Percentiles rank a stretch among this genome's conserved stretches.
Conservation (phyloP, 1,140 invertebrate species). For the Drosophila pseudoananassae region DNA sequence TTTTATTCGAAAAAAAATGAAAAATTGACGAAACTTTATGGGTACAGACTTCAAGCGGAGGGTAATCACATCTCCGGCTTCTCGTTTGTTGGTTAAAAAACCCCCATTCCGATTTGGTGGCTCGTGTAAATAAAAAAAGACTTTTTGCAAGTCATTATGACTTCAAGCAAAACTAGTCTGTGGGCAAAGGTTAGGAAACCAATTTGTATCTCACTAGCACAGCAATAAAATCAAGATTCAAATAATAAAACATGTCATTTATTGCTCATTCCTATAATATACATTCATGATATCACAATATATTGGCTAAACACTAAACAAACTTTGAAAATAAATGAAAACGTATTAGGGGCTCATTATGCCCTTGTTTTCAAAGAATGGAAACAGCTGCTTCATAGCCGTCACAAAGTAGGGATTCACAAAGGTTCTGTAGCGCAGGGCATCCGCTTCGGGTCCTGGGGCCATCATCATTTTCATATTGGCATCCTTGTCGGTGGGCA, state of each 20-base stretch:
- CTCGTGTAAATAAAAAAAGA: background rate
- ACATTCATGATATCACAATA: constrained; percentile 48
- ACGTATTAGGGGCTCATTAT: background rate
- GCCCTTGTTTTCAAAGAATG: constrained; percentile 62
- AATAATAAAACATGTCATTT: constrained; percentile 21
- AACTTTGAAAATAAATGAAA: background rate
- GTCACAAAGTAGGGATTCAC: constrained; percentile 49
- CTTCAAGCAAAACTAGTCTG: background rate
- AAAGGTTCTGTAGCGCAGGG: constrained; percentile 34
- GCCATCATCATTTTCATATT: constrained; percentile 57
- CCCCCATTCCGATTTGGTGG: background rate
- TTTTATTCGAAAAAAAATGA: no score
- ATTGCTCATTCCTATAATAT: constrained; percentile 26
- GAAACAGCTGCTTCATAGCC: constrained; percentile 51
- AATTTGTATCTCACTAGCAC: background rate
- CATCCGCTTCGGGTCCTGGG: constrained; percentile 57
- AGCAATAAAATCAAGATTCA: background rate
- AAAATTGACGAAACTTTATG: no score
- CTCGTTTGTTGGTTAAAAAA: background rate
- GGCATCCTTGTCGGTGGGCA: constrained; percentile 62
- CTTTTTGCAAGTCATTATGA: constrained; percentile 35
- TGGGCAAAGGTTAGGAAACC: background rate
- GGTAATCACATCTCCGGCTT: background rate
- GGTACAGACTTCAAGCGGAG: no score
- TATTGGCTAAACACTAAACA: constrained; percentile 4